Base-by-base conservation (phyloP, 2,797 vertebrate species). In the Dendrocincla tyrannina region DNA sequence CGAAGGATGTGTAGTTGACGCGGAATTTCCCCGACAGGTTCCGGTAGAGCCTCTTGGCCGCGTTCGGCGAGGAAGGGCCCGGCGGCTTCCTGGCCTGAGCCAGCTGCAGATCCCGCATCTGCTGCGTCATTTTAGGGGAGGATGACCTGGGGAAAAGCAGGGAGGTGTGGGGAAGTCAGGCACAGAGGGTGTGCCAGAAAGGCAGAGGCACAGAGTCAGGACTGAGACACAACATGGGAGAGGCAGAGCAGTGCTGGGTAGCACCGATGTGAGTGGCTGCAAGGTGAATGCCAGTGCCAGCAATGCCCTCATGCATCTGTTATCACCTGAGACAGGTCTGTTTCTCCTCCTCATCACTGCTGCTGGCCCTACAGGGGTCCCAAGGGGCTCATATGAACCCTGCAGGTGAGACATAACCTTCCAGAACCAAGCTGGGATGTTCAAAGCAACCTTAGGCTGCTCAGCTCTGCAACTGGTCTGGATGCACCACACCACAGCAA, bases 21-120 rank as follows among this genome's bases (percentile, higher is more conserved):
- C 99, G 98, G 98, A 99, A 99, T 96, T 99, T 99, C 95, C 99
- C 99, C 4, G 99, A 99, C 88, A 99, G 98, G 98, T 99, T 99
- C 88, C 99, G 98, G 97, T 99, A 99, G 16, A 99, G 98, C 74
- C 99, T 98, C 82, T 99, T 99, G 56, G 99, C 99, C 0, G 99
- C 99, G 0, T 98, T 99, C 1, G 99, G 99, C 0, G 99, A 99
- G 41, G 98, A 99, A 37, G 98, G 97, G 91, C 98, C 98, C 1
- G 98, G 97, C 0, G 98, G 97, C 97, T 99, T 99, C 96, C 98
- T 98, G 93, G 98, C 88, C 59, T 98, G 98, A 2, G 97, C 97
- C 87, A 98, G 96, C 97, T 98, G 98, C 84, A 98, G 96, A 80
- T 98, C 98, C 89, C 98, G 97, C 98, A 98, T 98, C 95, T 98